Evolutionary conservation across 2,113 vertebrate species (phyloP).

Genomic region (Prunella himalayana): DNA sequence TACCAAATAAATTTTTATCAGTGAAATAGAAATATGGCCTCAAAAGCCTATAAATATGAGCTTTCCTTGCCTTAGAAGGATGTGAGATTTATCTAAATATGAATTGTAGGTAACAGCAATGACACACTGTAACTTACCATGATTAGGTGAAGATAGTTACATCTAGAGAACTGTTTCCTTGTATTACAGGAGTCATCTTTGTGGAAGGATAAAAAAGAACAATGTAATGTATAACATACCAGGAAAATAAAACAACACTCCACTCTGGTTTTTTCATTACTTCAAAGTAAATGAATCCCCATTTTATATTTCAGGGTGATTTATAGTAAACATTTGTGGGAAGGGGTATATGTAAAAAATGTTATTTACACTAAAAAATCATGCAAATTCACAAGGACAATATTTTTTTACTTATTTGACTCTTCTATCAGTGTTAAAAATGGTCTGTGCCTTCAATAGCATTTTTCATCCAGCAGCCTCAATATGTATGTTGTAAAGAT

Average conservation of each 20-base stretch:
- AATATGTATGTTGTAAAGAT: conserved; percentile 59
- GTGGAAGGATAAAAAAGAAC: neutral
- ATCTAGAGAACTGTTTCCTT: neutral
- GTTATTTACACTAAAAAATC: conserved; percentile 17
- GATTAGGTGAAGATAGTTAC: neutral
- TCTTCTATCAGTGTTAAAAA: conserved; percentile 33
- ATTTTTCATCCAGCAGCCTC: conserved; percentile 43
- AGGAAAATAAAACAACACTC: neutral
- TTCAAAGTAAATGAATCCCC: neutral
- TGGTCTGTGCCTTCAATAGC: neutral
- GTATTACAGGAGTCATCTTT: neutral
- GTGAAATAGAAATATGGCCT: conserved; percentile 35
- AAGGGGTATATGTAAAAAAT: neutral
- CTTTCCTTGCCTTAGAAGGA: neutral
- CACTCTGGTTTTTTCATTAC: neutral
- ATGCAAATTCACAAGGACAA: neutral
- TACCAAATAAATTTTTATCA: conserved; percentile 47
- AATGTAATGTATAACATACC: neutral
- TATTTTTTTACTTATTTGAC: neutral
- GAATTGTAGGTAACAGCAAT: neutral
- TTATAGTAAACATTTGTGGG: neutral
- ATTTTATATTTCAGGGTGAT: conserved; percentile 11
- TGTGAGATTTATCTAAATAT: conserved; percentile 33
- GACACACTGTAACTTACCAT: conserved; percentile 22
- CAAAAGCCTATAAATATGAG: conserved; percentile 17